Evolutionary conservation across 2,113 vertebrate genomes (phyloP), one percentile per base, ranked within the genome.

Genomic region (Guaruba guarouba): DNA sequence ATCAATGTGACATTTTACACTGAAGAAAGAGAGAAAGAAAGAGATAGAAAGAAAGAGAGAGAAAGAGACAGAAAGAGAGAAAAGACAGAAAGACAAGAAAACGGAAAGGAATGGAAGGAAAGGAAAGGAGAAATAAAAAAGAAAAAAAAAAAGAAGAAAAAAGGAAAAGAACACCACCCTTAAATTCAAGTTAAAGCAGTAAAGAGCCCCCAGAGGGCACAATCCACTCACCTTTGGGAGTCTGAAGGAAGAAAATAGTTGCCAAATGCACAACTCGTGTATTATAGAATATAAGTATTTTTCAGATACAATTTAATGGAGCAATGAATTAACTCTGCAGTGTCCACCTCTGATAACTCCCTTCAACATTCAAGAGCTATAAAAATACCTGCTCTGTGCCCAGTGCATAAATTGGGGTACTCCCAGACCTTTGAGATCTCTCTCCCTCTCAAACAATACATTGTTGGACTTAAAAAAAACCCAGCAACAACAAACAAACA

Each of bases 181-280:
- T 85, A 91, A 92, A 82, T 90, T 43, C 54, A 92, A 95, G 86
- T 85, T 89, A 93, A 95, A 96, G 93, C 94, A 88, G 93, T 62
- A 68, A 59, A 70, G 79, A 96, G 69, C 95, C 98, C 98, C 97
- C 97, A 96, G 97, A 97, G 97, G 97, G 96, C 96, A 97, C 90
- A 96, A 85, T 81, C 71, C 91, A 93, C 94, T 97, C 70, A 95
- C 94, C 96, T 92, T 52, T 84, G 97, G 88, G 96, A 95, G 85
- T 93, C 57, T 89, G 71, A 83, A 97, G 90, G 92, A 94, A 97
- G 64, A 94, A 87, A 82, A 75, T 33, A 59, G 93, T 78, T 97
- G 76, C 90, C 93, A 96, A 93, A 81, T 90, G 79, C 67, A 96
- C 90, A 90, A 95, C 68, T 90, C 84, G 29, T 52, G 74, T 74